These are phyloP conservation scores for Petromus typicus DNA, from an alignment of 2,113 vertebrate genomes.

Conservation along the genomic window DNA sequence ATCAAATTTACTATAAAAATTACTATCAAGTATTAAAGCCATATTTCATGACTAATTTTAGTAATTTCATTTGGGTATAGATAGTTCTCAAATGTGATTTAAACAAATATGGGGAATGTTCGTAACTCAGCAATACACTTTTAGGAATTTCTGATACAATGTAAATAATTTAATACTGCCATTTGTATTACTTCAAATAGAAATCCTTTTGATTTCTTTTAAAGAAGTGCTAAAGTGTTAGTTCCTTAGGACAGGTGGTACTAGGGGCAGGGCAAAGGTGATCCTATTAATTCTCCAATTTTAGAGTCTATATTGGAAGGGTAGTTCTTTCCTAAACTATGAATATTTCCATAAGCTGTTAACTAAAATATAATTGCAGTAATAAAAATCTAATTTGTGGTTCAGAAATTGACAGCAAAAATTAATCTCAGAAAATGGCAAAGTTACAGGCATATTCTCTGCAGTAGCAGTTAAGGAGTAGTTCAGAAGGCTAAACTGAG, in stretches of 20 bases:
- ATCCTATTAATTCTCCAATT: not conserved
- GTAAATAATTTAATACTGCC: conserved; percentile 45
- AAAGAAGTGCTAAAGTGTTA: conserved; percentile 14
- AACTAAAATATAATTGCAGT: conserved; percentile 42
- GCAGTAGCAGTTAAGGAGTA: conserved; percentile 20
- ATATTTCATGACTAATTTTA: conserved; percentile 59
- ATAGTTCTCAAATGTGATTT: conserved; percentile 32
- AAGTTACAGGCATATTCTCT: conserved; percentile 14
- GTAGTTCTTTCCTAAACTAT: conserved; percentile 40
- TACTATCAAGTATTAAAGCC: not conserved
- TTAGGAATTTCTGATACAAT: conserved; percentile 35
- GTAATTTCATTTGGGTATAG: conserved; percentile 24
- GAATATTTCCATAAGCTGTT: conserved; percentile 18
- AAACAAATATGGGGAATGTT: conserved; percentile 39
- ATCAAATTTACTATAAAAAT: too few relatives aligned
- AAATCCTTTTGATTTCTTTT: not conserved
- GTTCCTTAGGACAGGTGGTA: not conserved
- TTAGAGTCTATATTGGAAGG: not conserved
- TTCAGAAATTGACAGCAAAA: conserved; percentile 60
- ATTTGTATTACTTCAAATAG: conserved; percentile 40
- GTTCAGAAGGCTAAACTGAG: conserved; percentile 43
- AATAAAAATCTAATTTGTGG: conserved; percentile 45
- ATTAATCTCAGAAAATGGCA: conserved; percentile 38
- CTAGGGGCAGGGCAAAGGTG: not conserved
- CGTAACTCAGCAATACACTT: conserved; percentile 53